Evolutionary conservation across 2,113 vertebrate species (phyloP).

Genomic region (Gopherus evgoodei): DNA sequence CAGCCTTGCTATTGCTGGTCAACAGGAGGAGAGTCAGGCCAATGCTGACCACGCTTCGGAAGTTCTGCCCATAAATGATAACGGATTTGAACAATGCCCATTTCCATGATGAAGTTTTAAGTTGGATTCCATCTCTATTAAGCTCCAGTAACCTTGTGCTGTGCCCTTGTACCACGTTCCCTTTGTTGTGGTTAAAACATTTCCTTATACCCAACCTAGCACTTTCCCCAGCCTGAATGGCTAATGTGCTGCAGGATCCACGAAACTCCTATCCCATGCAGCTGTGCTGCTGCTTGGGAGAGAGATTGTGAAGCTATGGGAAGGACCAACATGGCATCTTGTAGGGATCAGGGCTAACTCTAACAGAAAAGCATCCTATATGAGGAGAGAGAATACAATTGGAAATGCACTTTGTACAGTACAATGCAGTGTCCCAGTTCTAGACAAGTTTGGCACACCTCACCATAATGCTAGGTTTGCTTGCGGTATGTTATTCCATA

Average conservation of each 20-base stretch:
- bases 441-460: constrained; percentile 3
- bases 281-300: constrained; percentile 27
- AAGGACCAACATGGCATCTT: constrained; percentile 15
- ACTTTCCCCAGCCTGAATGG: background rate
- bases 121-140: background rate
- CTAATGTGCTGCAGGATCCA: background rate
- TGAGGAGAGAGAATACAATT: background rate
- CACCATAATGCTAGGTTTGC: background rate
- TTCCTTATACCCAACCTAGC: background rate
- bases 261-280: background rate
- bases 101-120: background rate
- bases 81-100: background rate
- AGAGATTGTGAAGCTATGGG: constrained; percentile 40
- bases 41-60: background rate
- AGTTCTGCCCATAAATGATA: background rate
- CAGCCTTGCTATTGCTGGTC: background rate
- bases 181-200: background rate
- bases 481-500: no score
- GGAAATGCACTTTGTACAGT: constrained; percentile 24
- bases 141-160: background rate
- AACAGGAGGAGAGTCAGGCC: background rate
- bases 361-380: constrained; percentile 41
- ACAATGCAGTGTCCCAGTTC: constrained; percentile 30
- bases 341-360: constrained; percentile 25
- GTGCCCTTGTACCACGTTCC: background rate